Percentiles rank a stretch among this genome's conserved stretches.
phyloP scores from a whole-genome alignment of 2,888 invertebrate species.

The Drosophila hamatofila region DNA sequence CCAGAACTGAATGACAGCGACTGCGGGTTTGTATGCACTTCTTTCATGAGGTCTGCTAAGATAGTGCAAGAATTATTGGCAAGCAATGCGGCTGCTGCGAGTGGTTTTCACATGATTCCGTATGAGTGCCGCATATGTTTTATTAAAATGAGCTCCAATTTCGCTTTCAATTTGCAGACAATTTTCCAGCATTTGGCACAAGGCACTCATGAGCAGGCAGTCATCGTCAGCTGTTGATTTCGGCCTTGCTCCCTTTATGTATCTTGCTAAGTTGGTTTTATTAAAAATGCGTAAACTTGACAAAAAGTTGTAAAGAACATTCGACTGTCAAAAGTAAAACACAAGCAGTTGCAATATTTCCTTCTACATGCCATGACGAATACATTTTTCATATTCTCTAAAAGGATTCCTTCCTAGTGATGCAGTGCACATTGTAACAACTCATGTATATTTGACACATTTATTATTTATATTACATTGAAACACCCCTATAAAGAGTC shows the following conservation, averaged over 20 bases:
- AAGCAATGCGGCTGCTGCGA: conserved; percentile 56
- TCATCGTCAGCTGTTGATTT: conserved; percentile 34
- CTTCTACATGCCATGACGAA: background rate
- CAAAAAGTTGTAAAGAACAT: conserved; percentile 31
- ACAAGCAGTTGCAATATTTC: conserved; percentile 9
- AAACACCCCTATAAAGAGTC: no score
- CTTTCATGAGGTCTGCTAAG: conserved; percentile 67
- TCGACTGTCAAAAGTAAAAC: conserved; percentile 15
- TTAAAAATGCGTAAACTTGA: conserved; percentile 63
- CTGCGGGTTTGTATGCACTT: conserved; percentile 79
- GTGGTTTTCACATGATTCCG: conserved; percentile 1
- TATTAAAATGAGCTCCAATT: conserved; percentile 76
- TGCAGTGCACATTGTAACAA: background rate
- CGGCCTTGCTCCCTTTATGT: conserved; percentile 33
- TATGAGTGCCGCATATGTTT: conserved; percentile 71
- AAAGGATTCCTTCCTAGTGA: background rate
- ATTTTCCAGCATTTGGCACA: conserved; percentile 46
- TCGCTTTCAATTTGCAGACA: conserved; percentile 80
- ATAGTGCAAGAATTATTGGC: conserved; percentile 80
- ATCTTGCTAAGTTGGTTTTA: conserved; percentile 41
- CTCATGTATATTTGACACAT: background rate
- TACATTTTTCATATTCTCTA: background rate
- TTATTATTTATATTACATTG: background rate
- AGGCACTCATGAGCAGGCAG: conserved; percentile 12
- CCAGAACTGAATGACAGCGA: conserved; percentile 31